phyloP scores from a whole-genome alignment of 2,888 invertebrate species.

The Mantis religiosa region DNA sequence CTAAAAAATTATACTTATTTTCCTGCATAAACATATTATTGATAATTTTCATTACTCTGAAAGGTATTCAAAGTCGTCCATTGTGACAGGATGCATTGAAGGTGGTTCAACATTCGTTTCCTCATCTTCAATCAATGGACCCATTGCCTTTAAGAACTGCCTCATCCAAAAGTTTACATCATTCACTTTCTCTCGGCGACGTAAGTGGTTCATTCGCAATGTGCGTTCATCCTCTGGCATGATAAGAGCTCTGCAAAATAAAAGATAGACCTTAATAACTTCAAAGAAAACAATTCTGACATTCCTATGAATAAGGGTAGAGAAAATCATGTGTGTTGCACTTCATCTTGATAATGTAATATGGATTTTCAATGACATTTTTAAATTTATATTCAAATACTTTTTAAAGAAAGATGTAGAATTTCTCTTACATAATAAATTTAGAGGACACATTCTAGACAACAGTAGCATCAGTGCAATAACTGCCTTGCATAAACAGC shows the following conservation, averaged over 20 bases:
- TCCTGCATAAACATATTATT: neutral
- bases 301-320: too few species aligned
- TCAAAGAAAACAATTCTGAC: neutral
- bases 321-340: too few species aligned
- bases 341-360: too few species aligned
- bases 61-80: slow-evolving; percentile 73
- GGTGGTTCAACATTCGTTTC: slow-evolving; percentile 61
- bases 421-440: too few species aligned
- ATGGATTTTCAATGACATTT: too few species aligned
- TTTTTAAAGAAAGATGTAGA: too few species aligned
- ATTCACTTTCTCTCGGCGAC: slow-evolving; percentile 73
- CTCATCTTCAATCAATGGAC: slow-evolving; percentile 65
- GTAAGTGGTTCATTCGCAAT: slow-evolving; percentile 78
- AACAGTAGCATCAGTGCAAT: too few species aligned
- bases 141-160: slow-evolving; percentile 82
- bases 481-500: too few species aligned
- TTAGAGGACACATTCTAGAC: too few species aligned
- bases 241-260: slow-evolving; percentile 64
- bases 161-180: slow-evolving; percentile 89
- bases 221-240: slow-evolving; percentile 88
- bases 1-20: too few species aligned
- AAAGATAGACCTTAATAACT: neutral
- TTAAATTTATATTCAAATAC: too few species aligned
- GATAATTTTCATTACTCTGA: neutral
- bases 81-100: slow-evolving; percentile 83